Percentiles rank a stretch among this genome's conserved stretches.
Evolutionary conservation across 2,113 vertebrate species (phyloP).

Genomic region (Sterrhoptilus dennistouni): DNA sequence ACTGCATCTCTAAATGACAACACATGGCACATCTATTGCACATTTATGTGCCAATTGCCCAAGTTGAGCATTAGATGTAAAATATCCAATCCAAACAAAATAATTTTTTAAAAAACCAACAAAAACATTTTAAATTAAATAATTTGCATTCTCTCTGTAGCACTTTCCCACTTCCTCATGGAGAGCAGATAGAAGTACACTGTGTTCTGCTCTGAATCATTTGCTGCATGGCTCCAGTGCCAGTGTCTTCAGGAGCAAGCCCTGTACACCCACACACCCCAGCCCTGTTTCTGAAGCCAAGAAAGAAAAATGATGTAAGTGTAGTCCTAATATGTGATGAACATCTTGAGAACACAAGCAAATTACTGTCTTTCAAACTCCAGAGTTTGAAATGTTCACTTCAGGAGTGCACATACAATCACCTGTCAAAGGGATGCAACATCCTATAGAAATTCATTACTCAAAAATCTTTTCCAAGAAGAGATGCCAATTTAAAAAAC

Average conservation of each 20-base stretch:
- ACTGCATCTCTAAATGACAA: neutral
- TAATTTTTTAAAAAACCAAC: accelerated
- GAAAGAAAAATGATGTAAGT: neutral
- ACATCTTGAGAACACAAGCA: neutral
- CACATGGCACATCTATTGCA: neutral
- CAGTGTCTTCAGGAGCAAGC: neutral
- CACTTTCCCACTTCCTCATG: neutral
- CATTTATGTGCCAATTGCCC: neutral
- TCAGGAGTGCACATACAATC: neutral
- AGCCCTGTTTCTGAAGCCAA: neutral
- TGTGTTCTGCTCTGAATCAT: neutral
- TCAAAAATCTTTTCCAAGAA: neutral
- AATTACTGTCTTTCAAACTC: constrained; percentile 31
- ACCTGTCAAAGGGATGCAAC: constrained; percentile 1
- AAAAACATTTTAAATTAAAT: neutral
- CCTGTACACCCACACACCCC: neutral
- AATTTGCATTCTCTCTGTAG: neutral
- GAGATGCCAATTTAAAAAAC: neutral
- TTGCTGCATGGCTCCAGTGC: neutral
- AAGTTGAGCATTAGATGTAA: neutral
- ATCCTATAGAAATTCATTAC: neutral
- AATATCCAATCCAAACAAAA: neutral
- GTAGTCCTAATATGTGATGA: neutral
- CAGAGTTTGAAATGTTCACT: neutral
- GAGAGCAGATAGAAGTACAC: neutral